phyloP scores from a whole-genome alignment of 2,888 invertebrate species.

The Ennomos erosarius region DNA sequence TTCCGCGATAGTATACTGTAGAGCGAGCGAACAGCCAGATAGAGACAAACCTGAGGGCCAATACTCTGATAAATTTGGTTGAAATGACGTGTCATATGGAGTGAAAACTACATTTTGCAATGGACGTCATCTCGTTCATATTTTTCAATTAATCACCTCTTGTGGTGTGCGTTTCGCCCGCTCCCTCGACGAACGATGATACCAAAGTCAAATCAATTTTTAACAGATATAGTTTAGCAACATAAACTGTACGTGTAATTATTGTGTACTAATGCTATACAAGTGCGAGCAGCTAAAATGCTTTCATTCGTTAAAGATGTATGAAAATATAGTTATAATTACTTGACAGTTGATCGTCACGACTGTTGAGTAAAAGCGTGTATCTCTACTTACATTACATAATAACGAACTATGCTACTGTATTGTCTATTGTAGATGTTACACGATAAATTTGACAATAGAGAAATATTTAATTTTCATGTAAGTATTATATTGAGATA shows the following conservation, averaged over 20 bases:
- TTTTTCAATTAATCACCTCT: too few relatives aligned
- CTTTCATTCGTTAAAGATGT: constrained; percentile 69
- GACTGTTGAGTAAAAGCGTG: constrained; percentile 20
- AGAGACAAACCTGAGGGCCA: too few relatives aligned
- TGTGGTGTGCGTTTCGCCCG: constrained; percentile 10
- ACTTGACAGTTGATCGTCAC: constrained; percentile 5
- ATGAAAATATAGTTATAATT: constrained; percentile 41
- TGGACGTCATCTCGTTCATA: too few relatives aligned
- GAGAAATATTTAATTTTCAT: constrained; percentile 55
- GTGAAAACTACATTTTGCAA: too few relatives aligned
- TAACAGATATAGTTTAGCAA: constrained; percentile 78
- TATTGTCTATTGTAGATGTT: constrained; percentile 67
- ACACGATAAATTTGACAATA: constrained; percentile 64
- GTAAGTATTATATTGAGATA: constrained; percentile 58
- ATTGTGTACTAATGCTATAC: constrained; percentile 78
- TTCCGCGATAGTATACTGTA: background rate
- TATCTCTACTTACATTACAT: constrained; percentile 46
- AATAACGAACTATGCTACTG: constrained; percentile 50
- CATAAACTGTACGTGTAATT: constrained; percentile 72
- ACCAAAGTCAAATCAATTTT: constrained; percentile 82
- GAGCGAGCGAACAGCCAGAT: constrained; percentile 1
- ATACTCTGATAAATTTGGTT: too few relatives aligned
- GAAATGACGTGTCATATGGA: too few relatives aligned
- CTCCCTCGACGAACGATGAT: constrained; percentile 49
- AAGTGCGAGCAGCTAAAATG: constrained; percentile 82